A percentile compares a stretch with the other conserved stretches of the same genome.
Evolutionary conservation across 2,797 vertebrate genomes (phyloP).

Genomic region (Parambassis ranga): DNA sequence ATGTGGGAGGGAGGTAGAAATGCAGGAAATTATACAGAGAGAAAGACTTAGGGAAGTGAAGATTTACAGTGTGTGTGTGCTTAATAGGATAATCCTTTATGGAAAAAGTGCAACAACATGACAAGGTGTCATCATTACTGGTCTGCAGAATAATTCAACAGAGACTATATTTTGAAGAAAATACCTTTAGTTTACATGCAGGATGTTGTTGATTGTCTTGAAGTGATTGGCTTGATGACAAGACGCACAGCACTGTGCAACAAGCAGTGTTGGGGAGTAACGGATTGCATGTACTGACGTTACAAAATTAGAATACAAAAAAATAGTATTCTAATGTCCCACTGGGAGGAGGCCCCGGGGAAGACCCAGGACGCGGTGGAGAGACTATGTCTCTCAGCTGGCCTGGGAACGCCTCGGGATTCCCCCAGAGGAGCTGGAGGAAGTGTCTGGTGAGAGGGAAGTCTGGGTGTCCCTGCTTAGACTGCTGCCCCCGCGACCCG

Average conservation of each 20-base stretch:
- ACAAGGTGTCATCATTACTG: neutral
- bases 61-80: neutral
- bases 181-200: neutral
- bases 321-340: too few relatives aligned
- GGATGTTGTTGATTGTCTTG: neutral
- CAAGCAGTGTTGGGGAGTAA: neutral
- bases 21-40: neutral
- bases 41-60: too few relatives aligned
- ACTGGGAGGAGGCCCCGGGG: too few relatives aligned
- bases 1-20: conserved; percentile 10
- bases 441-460: too few relatives aligned
- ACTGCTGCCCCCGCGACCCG: too few relatives aligned
- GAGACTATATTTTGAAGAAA: neutral
- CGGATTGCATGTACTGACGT: too few relatives aligned
- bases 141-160: neutral
- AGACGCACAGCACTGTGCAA: neutral
- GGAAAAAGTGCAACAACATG: neutral
- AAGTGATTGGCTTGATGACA: neutral
- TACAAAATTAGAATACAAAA: too few relatives aligned
- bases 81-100: neutral
- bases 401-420: too few relatives aligned
- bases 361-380: too few relatives aligned
- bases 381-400: too few relatives aligned
- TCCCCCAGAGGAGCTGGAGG: too few relatives aligned
- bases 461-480: too few relatives aligned